Base-by-base conservation (phyloP, 1,140 invertebrate species). In the Pseudomyrmex flavicornis region DNA sequence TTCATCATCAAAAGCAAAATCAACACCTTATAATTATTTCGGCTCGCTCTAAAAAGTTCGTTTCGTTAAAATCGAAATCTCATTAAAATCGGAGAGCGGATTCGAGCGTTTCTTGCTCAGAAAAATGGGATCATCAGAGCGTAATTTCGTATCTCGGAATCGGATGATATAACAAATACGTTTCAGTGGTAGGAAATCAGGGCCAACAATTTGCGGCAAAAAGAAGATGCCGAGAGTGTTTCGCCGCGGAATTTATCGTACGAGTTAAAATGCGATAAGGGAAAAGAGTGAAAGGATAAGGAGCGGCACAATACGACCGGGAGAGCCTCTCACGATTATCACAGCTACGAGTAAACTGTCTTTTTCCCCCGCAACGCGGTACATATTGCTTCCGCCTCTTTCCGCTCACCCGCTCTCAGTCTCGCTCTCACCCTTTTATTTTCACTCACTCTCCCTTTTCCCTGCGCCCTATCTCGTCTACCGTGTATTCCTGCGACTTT, bases 281-380 rank as follows among this genome's bases (percentile, higher is more conserved):
- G 74, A 82, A 83, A 80, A 87, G 86, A 90, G 90, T 90, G 90
- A 90, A 90, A 90, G 87, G 89, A 77, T 70, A 87, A 52, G 73
- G 56, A 65, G 79, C 20, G 73, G 58, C 75, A 63, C 35, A 56
- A 58, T 70, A 35, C 44, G 7, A 20, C 9, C 44, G 54, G 15
- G 54, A 80, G 66, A 72, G 68, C 20, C 65, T 86, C 85, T 84
- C 80, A 82, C 72, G 82, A 82, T 73, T 86, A 72, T 75, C 59
- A 35, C 46, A 59, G 35, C 46, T 17, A 54, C 46, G 59, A 63
- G 58, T 20, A 26, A 13, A 17, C 58, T n/a, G 58, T 75, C 73
- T 75, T 75, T 75, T 59, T 75, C 56, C 20, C 0, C 20, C 2
- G 20, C 22, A 35, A 56, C n/a, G 22, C n/a, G 22, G 17, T 44